Conservation (phyloP, 2,113 vertebrate species). For the Thunnus thynnus region DNA sequence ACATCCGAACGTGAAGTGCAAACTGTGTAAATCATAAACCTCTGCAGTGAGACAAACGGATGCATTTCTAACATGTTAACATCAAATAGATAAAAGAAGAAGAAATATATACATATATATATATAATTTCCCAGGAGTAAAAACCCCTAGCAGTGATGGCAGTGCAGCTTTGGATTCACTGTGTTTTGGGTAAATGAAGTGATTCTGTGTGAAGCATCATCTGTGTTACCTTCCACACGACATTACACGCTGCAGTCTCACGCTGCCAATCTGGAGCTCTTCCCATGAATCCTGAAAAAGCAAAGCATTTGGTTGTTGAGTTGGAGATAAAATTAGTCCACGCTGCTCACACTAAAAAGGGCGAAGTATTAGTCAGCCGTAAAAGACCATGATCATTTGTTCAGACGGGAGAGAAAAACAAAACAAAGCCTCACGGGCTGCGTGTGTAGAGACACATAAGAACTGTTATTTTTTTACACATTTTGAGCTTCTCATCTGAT, state of each 20-base stretch:
- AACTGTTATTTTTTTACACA: too few species aligned
- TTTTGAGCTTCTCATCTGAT: neutral
- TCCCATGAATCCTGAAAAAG: slow-evolving; percentile 92
- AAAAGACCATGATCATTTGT: slow-evolving; percentile 22
- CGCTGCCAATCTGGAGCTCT: slow-evolving; percentile 89
- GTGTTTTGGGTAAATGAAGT: slow-evolving; percentile 9
- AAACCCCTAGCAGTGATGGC: neutral
- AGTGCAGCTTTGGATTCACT: neutral
- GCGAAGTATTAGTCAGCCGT: slow-evolving; percentile 59
- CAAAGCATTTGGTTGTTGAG: slow-evolving; percentile 61
- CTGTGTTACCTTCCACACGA: slow-evolving; percentile 91
- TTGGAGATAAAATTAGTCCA: slow-evolving; percentile 68
- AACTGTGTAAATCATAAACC: too few species aligned
- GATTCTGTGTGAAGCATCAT: slow-evolving; percentile 17
- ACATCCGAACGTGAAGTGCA: too few species aligned
- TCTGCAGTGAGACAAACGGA: neutral
- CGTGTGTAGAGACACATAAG: neutral
- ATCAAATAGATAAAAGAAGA: neutral
- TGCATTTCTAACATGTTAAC: neutral
- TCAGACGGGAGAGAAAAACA: slow-evolving; percentile 5
- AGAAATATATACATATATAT: too few species aligned
- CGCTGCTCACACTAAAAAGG: slow-evolving; percentile 59
- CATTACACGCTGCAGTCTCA: slow-evolving; percentile 87
- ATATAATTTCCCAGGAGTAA: too few species aligned
- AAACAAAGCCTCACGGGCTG: slow-evolving; percentile 11